A percentile compares a stretch with the other conserved stretches of the same genome.
Evolutionary conservation across 1,140 invertebrate genomes (phyloP).

Genomic region (Stegodyphus dumicola): DNA sequence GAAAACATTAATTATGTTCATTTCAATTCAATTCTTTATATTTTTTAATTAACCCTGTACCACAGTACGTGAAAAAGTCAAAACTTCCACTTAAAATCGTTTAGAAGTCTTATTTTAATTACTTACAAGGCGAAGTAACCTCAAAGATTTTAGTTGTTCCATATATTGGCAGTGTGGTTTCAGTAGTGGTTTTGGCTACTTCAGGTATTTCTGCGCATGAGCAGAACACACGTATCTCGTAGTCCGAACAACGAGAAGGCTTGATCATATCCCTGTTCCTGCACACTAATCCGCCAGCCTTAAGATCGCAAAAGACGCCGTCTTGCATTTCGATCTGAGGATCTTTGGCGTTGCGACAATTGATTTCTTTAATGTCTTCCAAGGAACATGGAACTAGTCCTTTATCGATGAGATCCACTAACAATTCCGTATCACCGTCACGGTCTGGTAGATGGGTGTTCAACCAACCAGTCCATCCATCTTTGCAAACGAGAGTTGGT

Average conservation of each 20-base stretch:
- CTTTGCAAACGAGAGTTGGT: slow-evolving; percentile 28
- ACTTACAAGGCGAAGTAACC: too few relatives aligned
- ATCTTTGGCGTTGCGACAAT: slow-evolving; percentile 17
- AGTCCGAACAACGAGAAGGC: slow-evolving; percentile 71
- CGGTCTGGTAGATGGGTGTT: slow-evolving; percentile 45
- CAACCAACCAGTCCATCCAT: slow-evolving; percentile 65
- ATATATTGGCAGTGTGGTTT: too few relatives aligned
- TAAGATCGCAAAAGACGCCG: slow-evolving; percentile 7
- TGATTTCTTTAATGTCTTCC: slow-evolving; percentile 20
- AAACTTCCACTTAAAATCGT: too few relatives aligned
- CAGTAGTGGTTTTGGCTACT: not conserved
- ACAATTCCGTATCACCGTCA: slow-evolving; percentile 34
- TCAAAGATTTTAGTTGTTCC: too few relatives aligned
- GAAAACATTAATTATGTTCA: too few relatives aligned
- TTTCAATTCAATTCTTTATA: too few relatives aligned
- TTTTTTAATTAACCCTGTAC: too few relatives aligned
- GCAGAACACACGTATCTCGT: slow-evolving; percentile 79
- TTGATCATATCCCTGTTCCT: slow-evolving; percentile 59
- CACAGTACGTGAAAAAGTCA: too few relatives aligned
- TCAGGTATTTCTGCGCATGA: slow-evolving; percentile 69
- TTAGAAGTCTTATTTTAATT: too few relatives aligned
- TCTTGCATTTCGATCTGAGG: not conserved
- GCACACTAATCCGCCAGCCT: slow-evolving; percentile 9
- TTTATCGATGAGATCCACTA: slow-evolving; percentile 23
- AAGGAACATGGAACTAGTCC: slow-evolving; percentile 14